Evolutionary conservation across 2,888 invertebrate genomes (phyloP), one percentile per base, ranked within the genome.

Genomic region (Magallana nippona): DNA sequence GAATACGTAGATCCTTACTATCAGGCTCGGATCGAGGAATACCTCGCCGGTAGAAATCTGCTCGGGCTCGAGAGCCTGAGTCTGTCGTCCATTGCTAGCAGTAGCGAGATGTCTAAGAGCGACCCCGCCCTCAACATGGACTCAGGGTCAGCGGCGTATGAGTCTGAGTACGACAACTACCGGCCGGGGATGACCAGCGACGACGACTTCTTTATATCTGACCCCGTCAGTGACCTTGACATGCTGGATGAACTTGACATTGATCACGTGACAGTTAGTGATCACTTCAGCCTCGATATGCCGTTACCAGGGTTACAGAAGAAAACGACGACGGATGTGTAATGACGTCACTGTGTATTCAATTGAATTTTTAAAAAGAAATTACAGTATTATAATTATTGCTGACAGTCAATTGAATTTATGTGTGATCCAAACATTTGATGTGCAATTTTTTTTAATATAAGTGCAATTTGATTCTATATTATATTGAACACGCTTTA

Each of bases 81-180:
- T 85, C 86, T 94, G 27, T 93, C 93, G 0, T 93, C 93, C 1
- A 89, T 93, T 1, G 93, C 92, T 19, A 92, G 92, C 81, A 91
- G 93, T 84, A 94, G 94, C 85, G 94, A 94, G 86, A 92, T 94
- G 91, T 94, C 94, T 2, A 88, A 91, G 44, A 93, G 93, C 84
- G 94, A 94, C 84, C 92, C 93, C 1, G 91, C 91, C 15, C 84
- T 94, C n/a, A 93, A 93, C 86, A 89, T 91, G 58, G 93, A 94
- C 84, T 92, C 91, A 0, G 90, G 92, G 2, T 93, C 94, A 13
- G 90, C 91, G 82, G 96, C 97, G 90, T 98, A 98, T 94, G 97
- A 97, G 93, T 96, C 96, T 8, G 96, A 96, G 91, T 96, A 96
- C 92, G 96, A 96, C 93, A 96, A 96, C 92, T 96, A 95, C 91